phyloP scores from a whole-genome alignment of 2,113 vertebrate species.

The Apeltes quadracus region DNA sequence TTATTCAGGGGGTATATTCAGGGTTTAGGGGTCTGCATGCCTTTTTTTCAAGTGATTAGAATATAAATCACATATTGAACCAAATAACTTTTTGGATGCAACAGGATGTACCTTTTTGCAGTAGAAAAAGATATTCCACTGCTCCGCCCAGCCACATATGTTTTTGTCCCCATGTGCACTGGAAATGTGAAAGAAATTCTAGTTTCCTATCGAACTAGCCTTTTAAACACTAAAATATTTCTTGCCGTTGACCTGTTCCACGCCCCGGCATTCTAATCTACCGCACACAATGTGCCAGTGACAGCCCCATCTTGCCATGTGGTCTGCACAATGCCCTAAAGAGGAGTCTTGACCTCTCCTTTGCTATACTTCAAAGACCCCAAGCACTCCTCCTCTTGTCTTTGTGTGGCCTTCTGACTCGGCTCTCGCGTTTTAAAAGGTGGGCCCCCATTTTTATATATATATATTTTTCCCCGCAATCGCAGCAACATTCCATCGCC shows the following conservation, averaged over 20 bases:
- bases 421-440: slow-evolving; percentile 58
- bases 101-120: slow-evolving; percentile 45
- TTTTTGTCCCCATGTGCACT: slow-evolving; percentile 21
- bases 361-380: slow-evolving; percentile 68
- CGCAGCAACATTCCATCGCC: slow-evolving; percentile 38
- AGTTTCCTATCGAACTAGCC: slow-evolving; percentile 28
- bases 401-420: slow-evolving; percentile 70
- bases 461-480: slow-evolving; percentile 48
- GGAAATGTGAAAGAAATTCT: slow-evolving; percentile 18
- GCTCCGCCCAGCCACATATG: slow-evolving; percentile 44
- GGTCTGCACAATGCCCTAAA: slow-evolving; percentile 61
- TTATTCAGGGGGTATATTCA: not conserved
- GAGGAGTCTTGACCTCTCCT: slow-evolving; percentile 68
- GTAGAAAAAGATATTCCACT: slow-evolving; percentile 46
- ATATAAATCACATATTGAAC: not conserved
- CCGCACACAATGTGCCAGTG: slow-evolving; percentile 63
- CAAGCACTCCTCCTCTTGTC: slow-evolving; percentile 57
- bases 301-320: slow-evolving; percentile 72
- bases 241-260: slow-evolving; percentile 49
- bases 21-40: not conserved
- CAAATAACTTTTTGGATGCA: slow-evolving; percentile 28
- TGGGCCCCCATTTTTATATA: slow-evolving; percentile 49
- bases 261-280: slow-evolving; percentile 49
- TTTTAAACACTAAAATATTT: slow-evolving; percentile 50
- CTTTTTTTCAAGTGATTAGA: not conserved